These are phyloP conservation scores for Melikaiella ostensackeni DNA, from an alignment of 2,888 invertebrate species.

Conservation along the genomic window DNA sequence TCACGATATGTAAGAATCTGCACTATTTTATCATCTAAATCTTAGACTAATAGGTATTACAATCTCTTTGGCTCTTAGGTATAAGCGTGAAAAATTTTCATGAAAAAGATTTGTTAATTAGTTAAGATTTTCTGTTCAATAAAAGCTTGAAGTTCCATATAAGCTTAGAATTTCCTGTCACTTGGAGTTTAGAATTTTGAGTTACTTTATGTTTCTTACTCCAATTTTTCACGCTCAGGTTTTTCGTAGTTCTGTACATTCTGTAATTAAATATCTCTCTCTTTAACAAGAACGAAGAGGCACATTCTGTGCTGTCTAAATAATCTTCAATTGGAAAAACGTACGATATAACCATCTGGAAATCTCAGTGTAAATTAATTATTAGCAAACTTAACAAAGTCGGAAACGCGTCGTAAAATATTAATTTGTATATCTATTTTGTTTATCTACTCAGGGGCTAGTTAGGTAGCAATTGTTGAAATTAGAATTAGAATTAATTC, in stretches of 20 bases:
- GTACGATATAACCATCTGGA: slow-evolving; percentile 15
- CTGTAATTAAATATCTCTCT: slow-evolving; percentile 45
- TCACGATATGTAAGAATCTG: slow-evolving; percentile 56
- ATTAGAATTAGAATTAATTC: slow-evolving; percentile 22
- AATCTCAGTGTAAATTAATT: neutral
- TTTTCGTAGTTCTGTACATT: slow-evolving; percentile 18
- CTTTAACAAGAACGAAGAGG: slow-evolving; percentile 55
- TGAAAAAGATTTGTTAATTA: neutral
- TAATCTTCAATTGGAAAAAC: slow-evolving; percentile 25
- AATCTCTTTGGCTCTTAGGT: slow-evolving; percentile 39
- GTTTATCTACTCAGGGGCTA: neutral
- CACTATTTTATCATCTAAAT: slow-evolving; percentile 41
- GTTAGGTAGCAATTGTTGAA: slow-evolving; percentile 1
- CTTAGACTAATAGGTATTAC: slow-evolving; percentile 44
- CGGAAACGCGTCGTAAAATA: slow-evolving; percentile 23
- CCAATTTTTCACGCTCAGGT: slow-evolving; percentile 28
- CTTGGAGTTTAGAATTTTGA: neutral
- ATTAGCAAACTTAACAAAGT: slow-evolving; percentile 29
- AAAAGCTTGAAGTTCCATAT: neutral
- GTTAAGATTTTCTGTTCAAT: neutral
- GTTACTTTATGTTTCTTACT: neutral
- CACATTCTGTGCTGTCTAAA: slow-evolving; percentile 37
- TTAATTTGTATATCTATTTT: neutral
- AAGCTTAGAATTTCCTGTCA: neutral
- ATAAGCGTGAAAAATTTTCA: slow-evolving; percentile 39